phyloP scores from a whole-genome alignment of 64 coral and sea anemone species.

The Pocillopora damicornis region DNA sequence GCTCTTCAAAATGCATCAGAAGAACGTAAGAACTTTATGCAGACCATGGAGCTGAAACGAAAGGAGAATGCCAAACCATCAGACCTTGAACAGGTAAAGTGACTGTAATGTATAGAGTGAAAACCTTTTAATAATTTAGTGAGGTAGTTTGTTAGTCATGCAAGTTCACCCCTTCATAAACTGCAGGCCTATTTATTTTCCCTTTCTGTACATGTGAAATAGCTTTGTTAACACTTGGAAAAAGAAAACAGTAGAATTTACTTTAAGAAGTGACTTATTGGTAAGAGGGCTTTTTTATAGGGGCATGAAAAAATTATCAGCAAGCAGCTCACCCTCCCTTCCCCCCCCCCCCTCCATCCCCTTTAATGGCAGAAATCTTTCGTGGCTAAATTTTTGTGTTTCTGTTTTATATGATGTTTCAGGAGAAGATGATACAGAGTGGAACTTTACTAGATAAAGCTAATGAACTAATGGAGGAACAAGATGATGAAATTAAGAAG shows the following conservation, averaged over 20 bases:
- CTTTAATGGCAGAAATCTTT: background rate
- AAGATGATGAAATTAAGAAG: slow-evolving; percentile 99
- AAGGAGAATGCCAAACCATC: slow-evolving; percentile 95
- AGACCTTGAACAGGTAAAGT: slow-evolving; percentile 85
- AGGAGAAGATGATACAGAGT: slow-evolving; percentile 91
- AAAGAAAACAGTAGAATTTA: too few species aligned
- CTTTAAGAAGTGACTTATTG: too few species aligned
- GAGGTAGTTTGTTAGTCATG: background rate
- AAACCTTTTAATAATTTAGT: background rate
- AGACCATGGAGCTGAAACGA: slow-evolving; percentile 86
- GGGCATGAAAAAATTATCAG: background rate
- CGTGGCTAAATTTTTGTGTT: too few species aligned
- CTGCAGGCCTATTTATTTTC: too few species aligned
- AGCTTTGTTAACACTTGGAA: too few species aligned
- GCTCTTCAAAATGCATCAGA: slow-evolving; percentile 85
- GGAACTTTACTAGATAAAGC: slow-evolving; percentile 91
- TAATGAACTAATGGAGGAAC: slow-evolving; percentile 98
- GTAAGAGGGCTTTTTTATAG: too few species aligned
- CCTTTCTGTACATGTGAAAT: too few species aligned
- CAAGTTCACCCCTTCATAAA: too few species aligned
- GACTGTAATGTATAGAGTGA: background rate
- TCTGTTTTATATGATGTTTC: background rate
- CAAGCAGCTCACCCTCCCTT: background rate
- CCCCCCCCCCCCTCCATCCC: too few species aligned
- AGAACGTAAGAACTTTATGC: slow-evolving; percentile 98